These are phyloP conservation scores for Napeogenes inachia DNA, from an alignment of 2,888 invertebrate species.

Conservation along the genomic window DNA sequence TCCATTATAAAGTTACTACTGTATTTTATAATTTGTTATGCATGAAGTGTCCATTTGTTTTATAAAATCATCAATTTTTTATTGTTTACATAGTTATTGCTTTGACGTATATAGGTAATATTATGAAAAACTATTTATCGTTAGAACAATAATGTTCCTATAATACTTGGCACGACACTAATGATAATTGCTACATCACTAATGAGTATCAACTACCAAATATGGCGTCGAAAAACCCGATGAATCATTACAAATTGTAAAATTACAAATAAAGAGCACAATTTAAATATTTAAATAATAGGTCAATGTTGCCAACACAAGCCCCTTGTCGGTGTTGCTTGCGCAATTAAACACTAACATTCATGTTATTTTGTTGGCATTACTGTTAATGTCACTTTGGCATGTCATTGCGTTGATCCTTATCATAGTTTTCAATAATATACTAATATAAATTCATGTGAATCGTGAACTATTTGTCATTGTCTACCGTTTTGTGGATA, in stretches of 20 bases:
- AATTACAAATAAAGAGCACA: too few species aligned
- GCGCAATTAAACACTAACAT: slow-evolving; percentile 58
- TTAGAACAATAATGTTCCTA: too few species aligned
- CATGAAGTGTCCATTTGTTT: slow-evolving; percentile 24
- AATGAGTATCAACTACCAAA: neutral
- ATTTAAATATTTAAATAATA: slow-evolving; percentile 15
- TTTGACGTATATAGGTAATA: too few species aligned
- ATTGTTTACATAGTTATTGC: neutral
- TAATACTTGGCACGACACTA: too few species aligned
- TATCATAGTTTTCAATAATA: slow-evolving; percentile 55
- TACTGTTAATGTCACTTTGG: slow-evolving; percentile 73
- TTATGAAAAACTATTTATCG: too few species aligned
- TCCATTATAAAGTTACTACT: slow-evolving; percentile 28
- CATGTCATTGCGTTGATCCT: slow-evolving; percentile 62
- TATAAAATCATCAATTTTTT: slow-evolving; percentile 11
- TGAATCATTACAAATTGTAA: slow-evolving; percentile 9
- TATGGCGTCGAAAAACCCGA: slow-evolving; percentile 4
- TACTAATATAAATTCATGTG: slow-evolving; percentile 49
- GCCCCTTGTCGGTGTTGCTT: slow-evolving; percentile 48
- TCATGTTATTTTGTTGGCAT: slow-evolving; percentile 65
- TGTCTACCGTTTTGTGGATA: slow-evolving; percentile 29
- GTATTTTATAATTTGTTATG: slow-evolving; percentile 30
- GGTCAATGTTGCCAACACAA: slow-evolving; percentile 27
- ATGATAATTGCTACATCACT: too few species aligned
- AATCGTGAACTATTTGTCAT: slow-evolving; percentile 39